These are phyloP conservation scores for Petaurus breviceps DNA, from an alignment of 2,113 vertebrate genomes.

Conservation along the genomic window DNA sequence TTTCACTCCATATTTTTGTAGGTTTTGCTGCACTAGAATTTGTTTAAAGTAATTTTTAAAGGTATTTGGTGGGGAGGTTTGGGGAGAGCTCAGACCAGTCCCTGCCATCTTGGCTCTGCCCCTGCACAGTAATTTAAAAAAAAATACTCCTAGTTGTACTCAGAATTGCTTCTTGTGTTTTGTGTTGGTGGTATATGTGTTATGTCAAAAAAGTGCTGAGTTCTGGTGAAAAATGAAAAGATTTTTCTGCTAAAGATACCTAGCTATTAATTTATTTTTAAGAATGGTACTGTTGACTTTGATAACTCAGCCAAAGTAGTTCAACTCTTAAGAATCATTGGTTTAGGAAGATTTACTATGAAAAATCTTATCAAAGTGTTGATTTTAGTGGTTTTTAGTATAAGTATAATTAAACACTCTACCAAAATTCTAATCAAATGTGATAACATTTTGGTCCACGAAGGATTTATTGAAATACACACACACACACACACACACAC, in stretches of 20 bases:
- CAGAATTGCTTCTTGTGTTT: neutral
- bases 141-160: neutral
- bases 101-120: too few species aligned
- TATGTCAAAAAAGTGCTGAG: neutral
- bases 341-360: slow-evolving; percentile 12
- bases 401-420: neutral
- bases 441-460: neutral
- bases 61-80: too few species aligned
- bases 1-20: too few species aligned
- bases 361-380: neutral
- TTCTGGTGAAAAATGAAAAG: slow-evolving; percentile 9
- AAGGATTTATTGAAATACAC: too few species aligned
- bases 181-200: neutral
- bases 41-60: too few species aligned
- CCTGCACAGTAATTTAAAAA: neutral
- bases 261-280: slow-evolving; percentile 23
- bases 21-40: too few species aligned
- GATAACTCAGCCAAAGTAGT: slow-evolving; percentile 9
- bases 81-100: too few species aligned
- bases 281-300: slow-evolving; percentile 2
- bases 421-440: neutral
- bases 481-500: too few species aligned
- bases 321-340: neutral
- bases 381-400: neutral
- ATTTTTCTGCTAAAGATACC: neutral